Evolutionary conservation across 2,113 vertebrate genomes (phyloP).

Genomic region (Pandion haliaetus): DNA sequence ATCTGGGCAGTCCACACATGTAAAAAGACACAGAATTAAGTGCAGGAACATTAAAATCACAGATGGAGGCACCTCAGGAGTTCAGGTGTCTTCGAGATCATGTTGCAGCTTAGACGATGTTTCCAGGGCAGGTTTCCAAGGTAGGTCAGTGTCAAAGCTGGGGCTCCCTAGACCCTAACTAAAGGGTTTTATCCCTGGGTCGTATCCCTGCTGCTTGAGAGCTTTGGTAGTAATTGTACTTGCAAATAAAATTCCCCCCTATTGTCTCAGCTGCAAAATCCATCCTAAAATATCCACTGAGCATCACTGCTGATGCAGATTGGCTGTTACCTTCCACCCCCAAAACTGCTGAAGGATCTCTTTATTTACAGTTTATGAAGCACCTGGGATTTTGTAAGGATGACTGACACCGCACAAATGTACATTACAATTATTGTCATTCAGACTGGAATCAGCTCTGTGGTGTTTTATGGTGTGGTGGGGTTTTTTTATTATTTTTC

Average conservation of each 20-base stretch:
- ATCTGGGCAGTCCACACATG: neutral
- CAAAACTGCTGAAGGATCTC: neutral
- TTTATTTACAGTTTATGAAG: neutral
- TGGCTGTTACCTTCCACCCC: neutral
- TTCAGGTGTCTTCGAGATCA: neutral
- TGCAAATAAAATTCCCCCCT: neutral
- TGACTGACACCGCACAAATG: neutral
- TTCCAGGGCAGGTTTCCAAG: neutral
- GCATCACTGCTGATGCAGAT: neutral
- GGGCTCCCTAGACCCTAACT: neutral
- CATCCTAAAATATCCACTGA: neutral
- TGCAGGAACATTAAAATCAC: neutral
- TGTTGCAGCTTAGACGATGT: neutral
- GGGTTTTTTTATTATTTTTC: neutral
- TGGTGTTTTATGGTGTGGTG: neutral
- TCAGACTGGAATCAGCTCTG: neutral
- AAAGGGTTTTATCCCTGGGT: neutral
- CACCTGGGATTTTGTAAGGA: neutral
- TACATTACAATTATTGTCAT: neutral
- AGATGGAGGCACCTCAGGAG: neutral
- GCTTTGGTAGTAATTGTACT: neutral
- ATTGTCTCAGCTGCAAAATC: neutral
- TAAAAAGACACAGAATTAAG: neutral
- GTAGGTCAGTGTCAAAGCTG: neutral
- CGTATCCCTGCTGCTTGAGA: neutral